These are phyloP conservation scores for Drosophila pallidifrons DNA, from an alignment of 1,140 invertebrate species.

Conservation along the genomic window DNA sequence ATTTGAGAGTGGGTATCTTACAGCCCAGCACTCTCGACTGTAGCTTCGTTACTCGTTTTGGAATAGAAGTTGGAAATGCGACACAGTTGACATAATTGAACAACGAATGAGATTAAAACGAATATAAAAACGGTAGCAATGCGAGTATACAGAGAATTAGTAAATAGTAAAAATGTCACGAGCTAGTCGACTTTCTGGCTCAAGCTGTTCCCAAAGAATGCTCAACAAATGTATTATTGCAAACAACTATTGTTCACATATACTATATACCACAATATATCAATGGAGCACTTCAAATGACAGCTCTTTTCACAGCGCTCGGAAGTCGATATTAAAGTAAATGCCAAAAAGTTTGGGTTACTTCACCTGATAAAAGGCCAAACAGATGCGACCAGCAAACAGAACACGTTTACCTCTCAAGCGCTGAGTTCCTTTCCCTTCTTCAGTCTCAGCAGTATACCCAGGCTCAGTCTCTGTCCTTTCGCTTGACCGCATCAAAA, in stretches of 20 bases:
- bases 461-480: constrained; percentile 8
- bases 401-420: constrained; percentile 4
- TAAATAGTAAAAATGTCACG: no score
- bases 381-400: constrained; percentile 60
- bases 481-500: constrained; percentile 74
- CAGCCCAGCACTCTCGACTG: no score
- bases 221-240: constrained; percentile 5
- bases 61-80: no score
- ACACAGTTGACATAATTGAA: no score
- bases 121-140: no score
- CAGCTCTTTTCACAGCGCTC: constrained; percentile 22
- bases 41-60: no score
- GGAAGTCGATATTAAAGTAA: constrained; percentile 28
- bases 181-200: no score
- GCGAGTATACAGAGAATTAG: no score
- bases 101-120: no score
- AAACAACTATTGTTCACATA: background rate
- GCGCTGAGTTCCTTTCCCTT: constrained; percentile 9
- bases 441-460: constrained; percentile 37
- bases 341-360: constrained; percentile 42
- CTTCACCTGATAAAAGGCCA: constrained; percentile 67
- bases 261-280: background rate
- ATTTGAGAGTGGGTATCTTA: no score
- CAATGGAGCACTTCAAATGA: constrained; percentile 2
- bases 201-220: background rate